These are phyloP conservation scores for Tricholaema leucomelas DNA, from an alignment of 2,113 vertebrate genomes.

Conservation along the genomic window DNA sequence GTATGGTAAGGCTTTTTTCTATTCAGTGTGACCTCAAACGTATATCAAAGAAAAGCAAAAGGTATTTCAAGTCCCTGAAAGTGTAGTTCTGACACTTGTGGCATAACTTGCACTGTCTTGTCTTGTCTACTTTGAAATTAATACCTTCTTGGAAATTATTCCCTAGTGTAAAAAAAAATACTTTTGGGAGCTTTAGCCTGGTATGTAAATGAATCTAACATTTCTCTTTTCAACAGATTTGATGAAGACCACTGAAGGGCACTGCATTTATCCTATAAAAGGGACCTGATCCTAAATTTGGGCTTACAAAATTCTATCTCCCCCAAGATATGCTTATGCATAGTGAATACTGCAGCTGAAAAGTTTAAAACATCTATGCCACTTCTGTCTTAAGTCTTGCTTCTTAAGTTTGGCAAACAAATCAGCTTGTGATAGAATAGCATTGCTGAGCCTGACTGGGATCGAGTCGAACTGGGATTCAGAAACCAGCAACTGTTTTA, in stretches of 20 bases:
- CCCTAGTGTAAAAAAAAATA: neutral
- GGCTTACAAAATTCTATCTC: neutral
- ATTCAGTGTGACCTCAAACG: neutral
- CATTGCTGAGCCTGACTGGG: neutral
- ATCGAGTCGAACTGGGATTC: too few relatives aligned
- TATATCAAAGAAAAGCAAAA: neutral
- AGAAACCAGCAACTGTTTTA: neutral
- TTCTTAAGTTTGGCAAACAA: neutral
- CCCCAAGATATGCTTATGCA: neutral
- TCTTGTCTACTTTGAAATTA: neutral
- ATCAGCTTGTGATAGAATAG: neutral
- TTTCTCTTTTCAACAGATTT: neutral
- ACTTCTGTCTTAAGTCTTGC: neutral
- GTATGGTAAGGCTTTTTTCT: neutral
- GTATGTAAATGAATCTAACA: neutral
- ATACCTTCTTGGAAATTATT: neutral
- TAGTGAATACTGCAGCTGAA: neutral
- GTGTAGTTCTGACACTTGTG: neutral
- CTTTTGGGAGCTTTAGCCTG: neutral
- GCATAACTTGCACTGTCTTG: neutral
- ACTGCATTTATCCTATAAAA: neutral
- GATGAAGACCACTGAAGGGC: neutral
- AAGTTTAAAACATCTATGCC: neutral
- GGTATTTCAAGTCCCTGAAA: neutral
- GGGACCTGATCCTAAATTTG: neutral